phyloP scores from a whole-genome alignment of 1,140 invertebrate species.

The Macrobrachium rosenbergii region DNA sequence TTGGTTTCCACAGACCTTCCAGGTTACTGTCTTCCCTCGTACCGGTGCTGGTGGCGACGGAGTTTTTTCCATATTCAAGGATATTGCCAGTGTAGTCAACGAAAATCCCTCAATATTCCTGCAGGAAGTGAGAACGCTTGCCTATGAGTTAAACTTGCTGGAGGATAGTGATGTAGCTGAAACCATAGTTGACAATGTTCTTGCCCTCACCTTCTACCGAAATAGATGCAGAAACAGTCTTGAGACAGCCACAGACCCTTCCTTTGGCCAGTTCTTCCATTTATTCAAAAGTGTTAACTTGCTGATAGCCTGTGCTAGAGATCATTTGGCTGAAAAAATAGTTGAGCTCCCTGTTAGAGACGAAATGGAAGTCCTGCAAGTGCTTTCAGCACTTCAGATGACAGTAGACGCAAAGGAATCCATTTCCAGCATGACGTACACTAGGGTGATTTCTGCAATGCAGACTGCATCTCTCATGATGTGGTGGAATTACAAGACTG shows the following conservation, averaged over 20 bases:
- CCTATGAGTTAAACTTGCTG: conserved; percentile 60
- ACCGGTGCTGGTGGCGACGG: conserved; percentile 42
- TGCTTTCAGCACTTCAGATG: conserved; percentile 52
- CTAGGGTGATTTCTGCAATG: conserved; percentile 51
- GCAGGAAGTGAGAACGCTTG: conserved; percentile 56
- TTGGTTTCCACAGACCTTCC: conserved; percentile 19
- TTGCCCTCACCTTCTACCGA: conserved; percentile 55
- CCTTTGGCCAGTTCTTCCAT: neutral
- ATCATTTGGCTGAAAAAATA: conserved; percentile 57
- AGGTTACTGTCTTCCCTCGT: conserved; percentile 42
- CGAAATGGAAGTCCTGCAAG: conserved; percentile 63
- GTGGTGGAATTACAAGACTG: conserved; percentile 49
- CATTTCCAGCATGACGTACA: conserved; percentile 61
- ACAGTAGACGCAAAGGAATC: conserved; percentile 44
- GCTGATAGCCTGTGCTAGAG: conserved; percentile 61
- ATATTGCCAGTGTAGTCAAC: conserved; percentile 53
- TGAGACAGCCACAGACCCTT: conserved; percentile 6
- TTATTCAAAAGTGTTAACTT: conserved; percentile 50
- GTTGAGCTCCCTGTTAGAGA: conserved; percentile 40
- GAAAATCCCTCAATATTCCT: conserved; percentile 57
- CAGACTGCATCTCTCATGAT: conserved; percentile 27
- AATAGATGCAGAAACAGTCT: conserved; percentile 55
- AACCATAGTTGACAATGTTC: conserved; percentile 62
- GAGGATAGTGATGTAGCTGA: conserved; percentile 35
- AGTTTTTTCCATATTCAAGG: conserved; percentile 53